A percentile compares a stretch with the other conserved stretches of the same genome.
Conservation (phyloP, 1,140 invertebrate species). For the Apocrypta bakeri region DNA sequence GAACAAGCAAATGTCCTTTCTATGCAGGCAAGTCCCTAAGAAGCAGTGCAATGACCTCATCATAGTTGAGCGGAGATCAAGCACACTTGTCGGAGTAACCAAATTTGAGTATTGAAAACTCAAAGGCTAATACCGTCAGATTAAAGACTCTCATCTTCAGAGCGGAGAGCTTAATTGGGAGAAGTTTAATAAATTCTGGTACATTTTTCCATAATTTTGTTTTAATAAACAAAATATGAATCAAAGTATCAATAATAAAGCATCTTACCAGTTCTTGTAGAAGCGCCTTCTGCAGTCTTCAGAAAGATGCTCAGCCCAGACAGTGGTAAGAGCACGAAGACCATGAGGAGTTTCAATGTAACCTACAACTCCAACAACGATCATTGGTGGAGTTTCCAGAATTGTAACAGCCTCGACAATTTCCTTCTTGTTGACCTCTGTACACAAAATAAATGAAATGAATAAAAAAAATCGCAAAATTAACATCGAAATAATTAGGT, state of each 20-base stretch:
- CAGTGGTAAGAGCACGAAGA: conserved; percentile 93
- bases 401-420: conserved; percentile 99
- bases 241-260: conserved; percentile 22
- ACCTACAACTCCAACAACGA: conserved; percentile 97
- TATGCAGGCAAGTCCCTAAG: conserved; percentile 54
- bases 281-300: conserved; percentile 98
- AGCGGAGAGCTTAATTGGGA: conserved; percentile 60
- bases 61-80: conserved; percentile 59
- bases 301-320: conserved; percentile 98
- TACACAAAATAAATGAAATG: conserved; percentile 56
- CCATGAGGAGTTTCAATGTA: conserved; percentile 99
- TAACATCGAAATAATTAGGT: not conserved
- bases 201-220: conserved; percentile 31
- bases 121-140: conserved; percentile 55
- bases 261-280: conserved; percentile 99
- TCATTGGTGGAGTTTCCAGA: conserved; percentile 98
- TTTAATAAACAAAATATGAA: conserved; percentile 28
- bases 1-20: conserved; percentile 59
- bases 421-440: conserved; percentile 99
- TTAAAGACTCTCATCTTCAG: conserved; percentile 60
- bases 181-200: conserved; percentile 37
- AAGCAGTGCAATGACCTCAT: conserved; percentile 60
- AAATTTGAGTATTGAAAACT: conserved; percentile 39
- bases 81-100: conserved; percentile 59
- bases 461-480: conserved; percentile 31